A percentile compares a stretch with the other conserved stretches of the same genome.
Evolutionary conservation across 2,113 vertebrate species (phyloP).

Genomic region (Microtus pennsylvanicus): DNA sequence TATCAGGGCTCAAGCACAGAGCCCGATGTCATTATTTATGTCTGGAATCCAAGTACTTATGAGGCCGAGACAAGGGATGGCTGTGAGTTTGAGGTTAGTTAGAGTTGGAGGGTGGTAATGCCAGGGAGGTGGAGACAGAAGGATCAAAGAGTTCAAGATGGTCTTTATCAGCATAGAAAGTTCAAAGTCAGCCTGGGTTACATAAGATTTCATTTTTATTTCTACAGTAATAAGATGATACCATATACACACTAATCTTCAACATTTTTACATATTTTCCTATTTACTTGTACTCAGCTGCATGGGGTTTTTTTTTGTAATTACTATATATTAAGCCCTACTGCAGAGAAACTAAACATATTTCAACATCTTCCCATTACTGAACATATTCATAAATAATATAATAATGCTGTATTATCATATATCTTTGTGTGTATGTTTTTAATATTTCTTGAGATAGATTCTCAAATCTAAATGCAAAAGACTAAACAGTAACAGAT

Average conservation of each 20-base stretch:
- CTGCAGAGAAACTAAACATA: neutral
- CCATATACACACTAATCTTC: neutral
- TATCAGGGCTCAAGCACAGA: neutral
- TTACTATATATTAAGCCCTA: neutral
- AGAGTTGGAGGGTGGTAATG: neutral
- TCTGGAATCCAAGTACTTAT: neutral
- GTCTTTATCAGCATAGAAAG: neutral
- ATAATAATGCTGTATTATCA: constrained; percentile 27
- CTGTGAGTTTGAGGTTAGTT: neutral
- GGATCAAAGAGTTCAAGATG: neutral
- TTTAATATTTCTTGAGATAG: constrained; percentile 51
- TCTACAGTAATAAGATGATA: constrained; percentile 15
- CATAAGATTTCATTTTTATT: neutral
- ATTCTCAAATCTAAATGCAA: constrained; percentile 55
- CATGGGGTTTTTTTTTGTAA: neutral
- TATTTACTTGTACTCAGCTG: neutral
- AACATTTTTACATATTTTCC: constrained; percentile 1
- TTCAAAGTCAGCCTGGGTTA: neutral
- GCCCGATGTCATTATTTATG: neutral
- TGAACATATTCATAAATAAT: neutral
- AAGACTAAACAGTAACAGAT: constrained; percentile 58
- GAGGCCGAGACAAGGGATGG: neutral
- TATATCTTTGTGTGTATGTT: constrained; percentile 11
- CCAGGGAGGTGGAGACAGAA: neutral
- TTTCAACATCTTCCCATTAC: neutral